These are phyloP conservation scores for Halichondria panicea DNA, from an alignment of 37 sponge, comb jelly and placozoan genomes.

Conservation along the genomic window DNA sequence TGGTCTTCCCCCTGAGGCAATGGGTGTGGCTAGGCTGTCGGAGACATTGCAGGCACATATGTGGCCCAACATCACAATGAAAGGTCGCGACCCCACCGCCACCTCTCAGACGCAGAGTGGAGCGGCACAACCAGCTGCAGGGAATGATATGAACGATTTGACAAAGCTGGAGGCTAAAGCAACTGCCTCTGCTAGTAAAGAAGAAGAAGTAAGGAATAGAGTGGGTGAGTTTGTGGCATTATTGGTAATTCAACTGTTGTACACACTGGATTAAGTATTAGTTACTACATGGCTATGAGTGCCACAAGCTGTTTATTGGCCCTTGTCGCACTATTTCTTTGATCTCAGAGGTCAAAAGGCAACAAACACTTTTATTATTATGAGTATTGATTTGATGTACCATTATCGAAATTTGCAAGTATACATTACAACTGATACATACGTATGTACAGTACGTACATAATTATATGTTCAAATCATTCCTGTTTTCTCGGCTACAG, in stretches of 20 bases:
- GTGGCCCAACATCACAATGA: conserved; percentile 75
- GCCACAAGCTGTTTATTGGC: too few species aligned
- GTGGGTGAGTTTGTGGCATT: background rate
- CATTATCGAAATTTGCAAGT: too few species aligned
- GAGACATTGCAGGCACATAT: conserved; percentile 78
- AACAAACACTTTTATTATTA: too few species aligned
- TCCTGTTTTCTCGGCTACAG: background rate
- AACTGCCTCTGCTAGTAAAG: background rate
- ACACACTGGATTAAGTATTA: too few species aligned
- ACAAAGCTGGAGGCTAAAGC: background rate
- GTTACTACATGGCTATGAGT: too few species aligned
- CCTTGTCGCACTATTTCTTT: too few species aligned
- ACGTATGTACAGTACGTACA: background rate
- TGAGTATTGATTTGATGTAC: too few species aligned
- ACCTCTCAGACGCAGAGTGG: background rate
- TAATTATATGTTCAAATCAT: background rate
- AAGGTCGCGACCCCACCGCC: background rate
- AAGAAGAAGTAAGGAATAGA: background rate
- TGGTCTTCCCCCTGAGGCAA: conserved; percentile 3
- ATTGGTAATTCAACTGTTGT: background rate
- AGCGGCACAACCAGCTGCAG: background rate
- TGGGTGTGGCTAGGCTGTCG: conserved; percentile 44
- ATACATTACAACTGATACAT: too few species aligned
- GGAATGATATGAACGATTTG: background rate
- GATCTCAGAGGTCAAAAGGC: too few species aligned